Evolutionary conservation across 2,888 invertebrate genomes (phyloP), one percentile per base, ranked within the genome.

Genomic region (Allolobophora icterica): DNA sequence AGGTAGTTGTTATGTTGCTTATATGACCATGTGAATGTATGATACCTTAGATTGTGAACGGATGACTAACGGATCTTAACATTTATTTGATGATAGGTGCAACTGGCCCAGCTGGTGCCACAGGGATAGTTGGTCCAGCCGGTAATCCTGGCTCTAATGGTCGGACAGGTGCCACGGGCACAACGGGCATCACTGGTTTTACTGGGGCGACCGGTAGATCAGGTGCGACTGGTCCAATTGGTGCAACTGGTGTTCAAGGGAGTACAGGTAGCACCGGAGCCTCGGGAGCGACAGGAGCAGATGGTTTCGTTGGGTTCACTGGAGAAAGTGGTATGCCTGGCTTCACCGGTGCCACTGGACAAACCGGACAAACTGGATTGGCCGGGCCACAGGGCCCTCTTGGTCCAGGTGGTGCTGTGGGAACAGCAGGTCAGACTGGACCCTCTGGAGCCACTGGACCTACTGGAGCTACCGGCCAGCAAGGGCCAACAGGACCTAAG

Each of bases 191-290:
- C 34, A 21, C 90, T 33, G 92, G 92, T 38, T 42, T 52, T 83
- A 83, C 58, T 90, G 93, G 93, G 38, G 91, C 90, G 33, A 89
- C 90, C 34, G 92, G 92, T 34, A 21, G 71, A 89, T 34, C 71
- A 24, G 92, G 92, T 30, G 34, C 58, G 34, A 89, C 89, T 58
- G 92, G 92, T n/a, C n/a, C 30, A 35, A 8, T 38, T 40, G 91
- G 91, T 90, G 45, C 45, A 52, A 34, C 90, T 19, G 92, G 92
- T 52, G 38, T 33, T 13, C 21, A 45, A 24, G 91, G 91, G 17
- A 33, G 34, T 15, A 52, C 35, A 42, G 92, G 92, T n/a, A 71
- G 13, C 84, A 33, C 58, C 33, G 91, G 90, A 83, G n/a, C 30
- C 40, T 34, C 83, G 30, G 90, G 90, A 38, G 17, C 17, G 35